Conservation (phyloP, 2,888 invertebrate species). For the Argyresthia goedartella region DNA sequence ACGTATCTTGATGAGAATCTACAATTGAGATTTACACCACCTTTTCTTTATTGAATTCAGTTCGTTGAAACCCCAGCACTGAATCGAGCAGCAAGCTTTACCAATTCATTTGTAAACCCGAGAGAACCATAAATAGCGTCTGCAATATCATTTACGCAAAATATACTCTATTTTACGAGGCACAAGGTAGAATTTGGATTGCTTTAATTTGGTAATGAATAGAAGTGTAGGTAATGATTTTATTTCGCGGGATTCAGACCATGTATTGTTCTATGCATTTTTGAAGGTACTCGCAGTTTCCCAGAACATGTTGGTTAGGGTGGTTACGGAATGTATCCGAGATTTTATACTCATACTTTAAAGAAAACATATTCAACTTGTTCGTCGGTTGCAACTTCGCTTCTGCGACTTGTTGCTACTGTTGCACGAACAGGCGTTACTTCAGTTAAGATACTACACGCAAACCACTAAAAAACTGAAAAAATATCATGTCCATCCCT, state of each 20-base stretch:
- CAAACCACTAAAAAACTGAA: too few species aligned
- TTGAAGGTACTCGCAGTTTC: too few species aligned
- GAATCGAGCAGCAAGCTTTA: slow-evolving; percentile 12
- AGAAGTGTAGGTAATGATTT: not conserved
- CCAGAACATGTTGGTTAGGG: not conserved
- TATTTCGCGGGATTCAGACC: not conserved
- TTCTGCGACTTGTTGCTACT: too few species aligned
- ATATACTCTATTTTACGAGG: not conserved
- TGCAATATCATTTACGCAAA: not conserved
- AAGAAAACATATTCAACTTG: not conserved
- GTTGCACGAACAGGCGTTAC: too few species aligned
- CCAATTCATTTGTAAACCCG: slow-evolving; percentile 28
- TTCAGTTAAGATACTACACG: too few species aligned
- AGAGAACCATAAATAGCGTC: slow-evolving; percentile 16
- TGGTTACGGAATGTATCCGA: not conserved
- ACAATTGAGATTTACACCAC: slow-evolving; percentile 45
- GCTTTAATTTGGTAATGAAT: not conserved
- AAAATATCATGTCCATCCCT: too few species aligned
- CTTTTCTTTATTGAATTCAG: slow-evolving; percentile 39
- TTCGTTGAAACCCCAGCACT: slow-evolving; percentile 9
- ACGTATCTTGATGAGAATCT: slow-evolving; percentile 33
- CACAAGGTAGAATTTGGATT: not conserved
- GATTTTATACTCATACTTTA: too few species aligned
- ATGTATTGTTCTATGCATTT: not conserved
- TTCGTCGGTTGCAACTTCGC: not conserved